These are phyloP conservation scores for Uloborus plumipes DNA, from an alignment of 2,888 invertebrate species.

Conservation along the genomic window DNA sequence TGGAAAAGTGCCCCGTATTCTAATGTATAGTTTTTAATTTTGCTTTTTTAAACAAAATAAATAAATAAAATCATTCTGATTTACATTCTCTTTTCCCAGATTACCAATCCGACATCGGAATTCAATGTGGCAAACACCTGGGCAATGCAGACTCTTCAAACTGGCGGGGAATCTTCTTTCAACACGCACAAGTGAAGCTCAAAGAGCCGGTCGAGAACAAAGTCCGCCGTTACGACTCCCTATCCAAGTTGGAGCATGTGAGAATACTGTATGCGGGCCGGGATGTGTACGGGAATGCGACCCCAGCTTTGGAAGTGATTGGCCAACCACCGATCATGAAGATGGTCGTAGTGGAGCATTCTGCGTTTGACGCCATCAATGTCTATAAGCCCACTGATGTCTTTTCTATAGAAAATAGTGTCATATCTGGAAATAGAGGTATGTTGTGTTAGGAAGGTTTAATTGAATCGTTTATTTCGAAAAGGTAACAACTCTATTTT, in stretches of 20 bases:
- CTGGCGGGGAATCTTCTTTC: conserved; percentile 93
- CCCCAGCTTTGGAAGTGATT: conserved; percentile 86
- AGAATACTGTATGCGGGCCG: conserved; percentile 87
- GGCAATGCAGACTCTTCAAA: conserved; percentile 73
- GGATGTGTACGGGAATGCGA: conserved; percentile 76
- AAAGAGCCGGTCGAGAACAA: conserved; percentile 49
- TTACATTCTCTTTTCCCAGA: conserved; percentile 73
- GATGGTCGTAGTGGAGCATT: conserved; percentile 85
- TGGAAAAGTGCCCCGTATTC: no score
- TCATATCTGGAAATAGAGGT: conserved; percentile 84
- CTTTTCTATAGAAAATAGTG: conserved; percentile 84
- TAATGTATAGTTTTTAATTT: no score
- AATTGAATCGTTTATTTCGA: no score
- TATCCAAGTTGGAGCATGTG: conserved; percentile 84
- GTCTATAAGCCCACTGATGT: conserved; percentile 87
- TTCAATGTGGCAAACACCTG: conserved; percentile 79
- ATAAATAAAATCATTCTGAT: no score
- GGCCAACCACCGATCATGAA: conserved; percentile 92
- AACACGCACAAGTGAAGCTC: conserved; percentile 76
- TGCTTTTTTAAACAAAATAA: no score
- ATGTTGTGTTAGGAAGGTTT: conserved; percentile 64
- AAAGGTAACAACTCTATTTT: no score
- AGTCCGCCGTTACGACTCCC: conserved; percentile 76
- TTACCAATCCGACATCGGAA: conserved; percentile 92
- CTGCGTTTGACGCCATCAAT: conserved; percentile 94